Percentiles rank a stretch among this genome's conserved stretches.
Conservation (phyloP, 2,113 vertebrate genomes). For the Strigops habroptila region DNA sequence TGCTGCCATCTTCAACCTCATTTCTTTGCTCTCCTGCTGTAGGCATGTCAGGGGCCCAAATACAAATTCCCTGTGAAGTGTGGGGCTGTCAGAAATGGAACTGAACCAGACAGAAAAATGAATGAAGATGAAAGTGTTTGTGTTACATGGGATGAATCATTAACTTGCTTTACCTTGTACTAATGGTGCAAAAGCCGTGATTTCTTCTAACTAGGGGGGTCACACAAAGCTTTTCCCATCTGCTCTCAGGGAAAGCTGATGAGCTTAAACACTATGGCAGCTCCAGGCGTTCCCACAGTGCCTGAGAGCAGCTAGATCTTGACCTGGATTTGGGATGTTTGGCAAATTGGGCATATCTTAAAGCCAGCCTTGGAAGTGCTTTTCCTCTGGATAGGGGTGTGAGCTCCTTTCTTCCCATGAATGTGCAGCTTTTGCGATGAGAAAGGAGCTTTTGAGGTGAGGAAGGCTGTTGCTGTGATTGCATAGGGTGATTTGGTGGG, state of each 20-base stretch:
- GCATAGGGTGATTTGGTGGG: not conserved
- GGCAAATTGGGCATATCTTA: not conserved
- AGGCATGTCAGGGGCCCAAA: not conserved
- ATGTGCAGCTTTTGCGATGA: not conserved
- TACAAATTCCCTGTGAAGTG: not conserved
- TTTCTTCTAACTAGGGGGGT: not conserved
- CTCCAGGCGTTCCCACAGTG: rapidly evolving
- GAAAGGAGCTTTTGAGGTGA: not conserved
- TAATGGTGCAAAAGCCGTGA: not conserved
- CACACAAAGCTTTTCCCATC: rapidly evolving
- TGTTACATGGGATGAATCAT: not conserved
- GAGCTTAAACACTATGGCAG: not conserved
- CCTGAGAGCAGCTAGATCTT: not conserved
- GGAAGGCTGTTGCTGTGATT: not conserved
- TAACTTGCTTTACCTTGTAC: not conserved
- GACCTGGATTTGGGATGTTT: rapidly evolving
- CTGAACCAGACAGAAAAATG: rapidly evolving
- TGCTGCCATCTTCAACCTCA: not conserved
- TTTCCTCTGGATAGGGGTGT: not conserved
- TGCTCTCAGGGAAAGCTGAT: rapidly evolving
- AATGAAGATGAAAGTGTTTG: not conserved
- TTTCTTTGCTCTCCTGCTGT: not conserved
- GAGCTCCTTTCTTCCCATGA: not conserved
- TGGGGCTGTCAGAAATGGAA: not conserved
- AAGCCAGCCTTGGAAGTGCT: not conserved